Base-by-base conservation (phyloP, 2,113 vertebrate species). In the Laticauda colubrina region DNA sequence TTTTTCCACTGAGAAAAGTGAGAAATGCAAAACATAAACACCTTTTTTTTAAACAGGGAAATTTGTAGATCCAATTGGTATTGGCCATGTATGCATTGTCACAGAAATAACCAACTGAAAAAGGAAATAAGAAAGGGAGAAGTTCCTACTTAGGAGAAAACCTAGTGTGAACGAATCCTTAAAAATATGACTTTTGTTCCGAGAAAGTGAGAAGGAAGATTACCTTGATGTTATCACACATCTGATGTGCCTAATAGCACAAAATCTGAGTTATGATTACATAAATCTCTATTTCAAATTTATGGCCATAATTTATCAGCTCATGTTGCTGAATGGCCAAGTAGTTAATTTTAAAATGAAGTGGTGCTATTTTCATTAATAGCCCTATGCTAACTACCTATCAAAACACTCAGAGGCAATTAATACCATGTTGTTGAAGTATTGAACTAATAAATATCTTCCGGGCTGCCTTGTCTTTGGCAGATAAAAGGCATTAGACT, bases 321-420 rank as follows among this genome's bases (percentile, higher is more conserved):
- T 96, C 95, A 92, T 94, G 91, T 94, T 97, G 96, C 96, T 96
- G 97, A 98, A 97, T 95, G 95, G 96, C 97, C 96, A 97, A 96
- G 97, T 92, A 96, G 97, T 97, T 98, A 97, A 98, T 98, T 97
- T 97, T 96, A 96, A 97, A 97, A 97, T 96, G 97, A 98, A 98
- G 97, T 95, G 96, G 94, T 96, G 96, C 96, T 98, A 96, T 97
- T 98, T 98, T 97, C 97, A 98, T 98, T 98, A 97, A 98, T 97
- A 96, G 96, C 95, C 94, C 75, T 91, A 93, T 87, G 92, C 96
- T 97, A 97, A 97, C 96, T 97, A 97, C 97, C 97, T 97, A 97
- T 97, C 97, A 96, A 96, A 97, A 97, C 96, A 96, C 94, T 88
- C 94, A 59, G 92, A 95, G 96, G 97, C 97, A 97, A 97, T 98